A percentile compares a stretch with the other conserved stretches of the same genome.
phyloP scores from a whole-genome alignment of 2,113 vertebrate genomes.

The Bufo gargarizans region DNA sequence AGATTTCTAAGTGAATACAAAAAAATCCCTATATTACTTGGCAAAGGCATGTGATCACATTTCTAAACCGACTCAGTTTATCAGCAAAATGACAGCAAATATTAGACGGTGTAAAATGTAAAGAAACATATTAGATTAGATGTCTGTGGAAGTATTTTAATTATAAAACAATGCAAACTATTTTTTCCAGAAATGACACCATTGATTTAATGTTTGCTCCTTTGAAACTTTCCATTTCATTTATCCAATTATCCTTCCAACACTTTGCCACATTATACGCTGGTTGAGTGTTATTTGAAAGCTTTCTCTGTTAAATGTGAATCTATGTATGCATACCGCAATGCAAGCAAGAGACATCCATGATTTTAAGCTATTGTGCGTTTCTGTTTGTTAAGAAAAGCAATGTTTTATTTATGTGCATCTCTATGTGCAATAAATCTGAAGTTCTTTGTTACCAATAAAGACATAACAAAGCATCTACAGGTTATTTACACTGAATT shows the following conservation, averaged over 20 bases:
- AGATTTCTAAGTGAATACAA: background rate
- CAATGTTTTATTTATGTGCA: constrained; percentile 41
- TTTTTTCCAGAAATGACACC: background rate
- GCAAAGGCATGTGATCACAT: too few species aligned
- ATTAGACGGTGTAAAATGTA: too few species aligned
- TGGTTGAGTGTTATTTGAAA: background rate
- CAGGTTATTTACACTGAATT: constrained; percentile 44
- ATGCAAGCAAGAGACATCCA: background rate
- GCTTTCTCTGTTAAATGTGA: background rate
- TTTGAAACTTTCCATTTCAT: background rate
- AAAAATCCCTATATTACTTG: background rate
- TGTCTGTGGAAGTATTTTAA: too few species aligned
- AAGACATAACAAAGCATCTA: constrained; percentile 43
- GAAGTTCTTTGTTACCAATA: constrained; percentile 34
- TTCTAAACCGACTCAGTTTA: too few species aligned
- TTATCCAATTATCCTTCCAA: background rate
- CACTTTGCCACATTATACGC: background rate
- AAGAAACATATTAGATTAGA: background rate
- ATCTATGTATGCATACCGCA: background rate
- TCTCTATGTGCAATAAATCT: constrained; percentile 23
- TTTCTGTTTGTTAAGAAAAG: constrained; percentile 10
- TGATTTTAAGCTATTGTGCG: constrained; percentile 19
- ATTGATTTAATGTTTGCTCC: background rate
- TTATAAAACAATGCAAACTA: background rate
- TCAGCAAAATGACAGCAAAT: too few species aligned